These are phyloP conservation scores for Cygnus olor DNA, from an alignment of 2,797 vertebrate species.

Conservation along the genomic window DNA sequence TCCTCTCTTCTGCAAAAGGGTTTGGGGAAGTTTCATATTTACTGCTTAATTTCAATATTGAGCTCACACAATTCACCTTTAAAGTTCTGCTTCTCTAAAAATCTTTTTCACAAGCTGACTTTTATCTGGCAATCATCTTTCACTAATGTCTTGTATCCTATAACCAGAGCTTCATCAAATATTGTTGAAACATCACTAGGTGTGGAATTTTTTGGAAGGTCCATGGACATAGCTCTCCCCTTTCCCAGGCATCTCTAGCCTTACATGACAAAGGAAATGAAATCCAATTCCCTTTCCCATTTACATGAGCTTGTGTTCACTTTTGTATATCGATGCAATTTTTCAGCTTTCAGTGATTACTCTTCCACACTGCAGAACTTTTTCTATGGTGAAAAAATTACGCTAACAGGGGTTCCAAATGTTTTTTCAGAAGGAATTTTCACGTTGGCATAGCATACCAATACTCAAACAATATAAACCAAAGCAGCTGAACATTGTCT, in stretches of 20 bases:
- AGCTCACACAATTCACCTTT: not conserved
- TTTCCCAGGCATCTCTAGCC: not conserved
- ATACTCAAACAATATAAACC: not conserved
- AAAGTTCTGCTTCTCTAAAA: not conserved
- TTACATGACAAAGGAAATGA: not conserved
- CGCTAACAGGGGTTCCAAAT: not conserved
- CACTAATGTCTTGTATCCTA: not conserved
- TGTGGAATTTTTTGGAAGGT: not conserved
- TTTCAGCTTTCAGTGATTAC: not conserved
- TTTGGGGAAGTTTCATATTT: not conserved
- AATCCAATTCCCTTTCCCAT: not conserved
- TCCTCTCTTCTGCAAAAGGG: not conserved
- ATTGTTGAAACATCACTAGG: not conserved
- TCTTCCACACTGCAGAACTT: not conserved
- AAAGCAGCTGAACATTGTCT: not conserved
- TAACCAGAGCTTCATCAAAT: not conserved
- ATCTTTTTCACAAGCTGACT: not conserved
- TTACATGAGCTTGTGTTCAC: not conserved
- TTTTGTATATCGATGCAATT: not conserved
- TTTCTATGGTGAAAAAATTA: not conserved
- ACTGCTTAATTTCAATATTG: not conserved
- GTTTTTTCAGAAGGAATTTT: not conserved
- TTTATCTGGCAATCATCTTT: not conserved
- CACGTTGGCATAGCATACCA: not conserved
- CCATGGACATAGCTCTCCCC: not conserved